Percentiles rank a stretch among this genome's conserved stretches.
Evolutionary conservation across 1,140 invertebrate species (phyloP).

Genomic region (Plodia interpunctella): DNA sequence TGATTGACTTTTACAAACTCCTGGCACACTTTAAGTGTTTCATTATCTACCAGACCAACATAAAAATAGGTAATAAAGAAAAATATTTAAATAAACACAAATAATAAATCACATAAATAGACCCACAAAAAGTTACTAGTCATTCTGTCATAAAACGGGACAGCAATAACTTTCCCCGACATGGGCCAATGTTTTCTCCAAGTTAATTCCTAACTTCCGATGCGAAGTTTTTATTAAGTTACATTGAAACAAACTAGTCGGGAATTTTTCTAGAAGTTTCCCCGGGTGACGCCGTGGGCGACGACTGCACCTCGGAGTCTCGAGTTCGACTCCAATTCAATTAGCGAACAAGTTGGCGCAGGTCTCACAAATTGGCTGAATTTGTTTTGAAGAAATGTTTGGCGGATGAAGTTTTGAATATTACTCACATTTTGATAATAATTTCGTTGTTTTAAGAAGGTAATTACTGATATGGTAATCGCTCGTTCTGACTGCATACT

Average conservation of each 20-base stretch:
- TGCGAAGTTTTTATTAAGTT: slow-evolving; percentile 57
- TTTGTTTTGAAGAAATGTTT: slow-evolving; percentile 22
- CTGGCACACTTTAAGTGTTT: too few species aligned
- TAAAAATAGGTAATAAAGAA: too few species aligned
- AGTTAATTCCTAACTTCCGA: slow-evolving; percentile 42
- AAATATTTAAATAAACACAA: too few species aligned
- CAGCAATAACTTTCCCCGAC: background rate
- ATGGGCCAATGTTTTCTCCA: slow-evolving; percentile 25
- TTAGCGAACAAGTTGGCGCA: slow-evolving; percentile 39
- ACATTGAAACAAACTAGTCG: slow-evolving; percentile 55
- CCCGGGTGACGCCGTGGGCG: slow-evolving; percentile 22
- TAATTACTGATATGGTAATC: too few species aligned
- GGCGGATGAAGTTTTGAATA: slow-evolving; percentile 9
- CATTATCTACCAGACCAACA: too few species aligned
- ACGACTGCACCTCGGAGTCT: slow-evolving; percentile 16
- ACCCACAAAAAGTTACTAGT: too few species aligned
- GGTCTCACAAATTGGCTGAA: slow-evolving; percentile 25
- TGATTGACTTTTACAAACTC: too few species aligned
- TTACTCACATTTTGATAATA: too few species aligned
- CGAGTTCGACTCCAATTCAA: slow-evolving; percentile 40
- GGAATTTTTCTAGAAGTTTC: slow-evolving; percentile 39
- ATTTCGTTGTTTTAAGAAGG: too few species aligned
- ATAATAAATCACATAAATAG: too few species aligned
- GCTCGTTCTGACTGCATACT: too few species aligned
- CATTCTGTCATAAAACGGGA: too few species aligned